Conservation (phyloP, 92 coral and sea anemone species). For the Epizoanthus scotinus region DNA sequence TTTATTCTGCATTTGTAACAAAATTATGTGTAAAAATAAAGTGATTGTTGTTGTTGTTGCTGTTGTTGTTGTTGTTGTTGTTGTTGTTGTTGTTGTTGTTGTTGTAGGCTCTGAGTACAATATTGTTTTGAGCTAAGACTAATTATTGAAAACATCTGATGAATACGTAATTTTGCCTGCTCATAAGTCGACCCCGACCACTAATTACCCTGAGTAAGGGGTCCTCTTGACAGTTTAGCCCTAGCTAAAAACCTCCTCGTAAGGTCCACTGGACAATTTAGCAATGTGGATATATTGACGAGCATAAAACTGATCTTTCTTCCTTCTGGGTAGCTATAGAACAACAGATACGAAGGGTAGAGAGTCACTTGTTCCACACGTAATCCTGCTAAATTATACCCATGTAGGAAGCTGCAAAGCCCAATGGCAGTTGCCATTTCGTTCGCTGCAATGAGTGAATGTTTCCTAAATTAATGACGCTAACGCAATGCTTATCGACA, state of each 20-base stretch:
- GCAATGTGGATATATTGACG: conserved; percentile 21
- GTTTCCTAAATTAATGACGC: too few species aligned
- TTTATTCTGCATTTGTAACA: too few species aligned
- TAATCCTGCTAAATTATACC: conserved; percentile 49
- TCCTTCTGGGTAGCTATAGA: conserved; percentile 27
- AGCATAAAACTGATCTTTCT: conserved; percentile 49
- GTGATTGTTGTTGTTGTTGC: too few species aligned
- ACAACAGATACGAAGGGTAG: conserved; percentile 38
- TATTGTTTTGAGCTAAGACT: conserved; percentile 11
- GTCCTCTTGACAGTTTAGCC: conserved; percentile 2
- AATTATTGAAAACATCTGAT: not conserved
- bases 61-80: too few species aligned
- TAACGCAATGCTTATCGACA: too few species aligned
- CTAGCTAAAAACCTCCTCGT: not conserved
- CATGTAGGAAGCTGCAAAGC: conserved; percentile 55
- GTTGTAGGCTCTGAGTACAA: conserved; percentile 33
- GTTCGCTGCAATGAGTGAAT: too few species aligned
- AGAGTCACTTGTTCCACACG: conserved; percentile 32
- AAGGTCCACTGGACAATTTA: not conserved
- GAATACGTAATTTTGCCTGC: conserved; percentile 13
- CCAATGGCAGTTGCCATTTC: too few species aligned
- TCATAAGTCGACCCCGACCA: conserved; percentile 18
- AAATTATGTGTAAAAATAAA: too few species aligned
- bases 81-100: too few species aligned
- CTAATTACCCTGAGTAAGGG: not conserved